phyloP scores from a whole-genome alignment of 2,113 vertebrate genomes.

The Glaucomys volans region DNA sequence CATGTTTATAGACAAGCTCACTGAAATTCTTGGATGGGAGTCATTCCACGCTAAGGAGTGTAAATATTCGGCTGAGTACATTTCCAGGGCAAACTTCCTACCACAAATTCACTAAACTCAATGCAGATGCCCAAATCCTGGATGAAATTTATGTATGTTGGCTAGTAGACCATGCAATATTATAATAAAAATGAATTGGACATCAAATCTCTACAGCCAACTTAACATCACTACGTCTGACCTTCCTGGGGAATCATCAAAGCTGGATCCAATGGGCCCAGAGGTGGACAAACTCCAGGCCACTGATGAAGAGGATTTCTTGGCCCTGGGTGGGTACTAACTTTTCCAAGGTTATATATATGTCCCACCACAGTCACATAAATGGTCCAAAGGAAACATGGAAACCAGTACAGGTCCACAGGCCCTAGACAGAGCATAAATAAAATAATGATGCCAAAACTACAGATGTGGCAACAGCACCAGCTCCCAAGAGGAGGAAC shows the following conservation, averaged over 20 bases:
- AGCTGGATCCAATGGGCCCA: background rate
- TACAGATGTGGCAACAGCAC: background rate
- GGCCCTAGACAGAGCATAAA: background rate
- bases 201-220: slow-evolving; percentile 56
- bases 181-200: slow-evolving; percentile 73
- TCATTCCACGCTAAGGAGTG: slow-evolving; percentile 43
- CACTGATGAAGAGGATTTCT: background rate
- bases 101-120: slow-evolving; percentile 66
- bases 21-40: slow-evolving; percentile 65
- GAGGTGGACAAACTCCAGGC: background rate
- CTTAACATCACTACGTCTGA: background rate
- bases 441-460: background rate
- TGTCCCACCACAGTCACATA: background rate
- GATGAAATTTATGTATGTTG: slow-evolving; percentile 73
- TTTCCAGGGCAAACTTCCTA: slow-evolving; percentile 77
- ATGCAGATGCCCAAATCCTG: slow-evolving; percentile 73
- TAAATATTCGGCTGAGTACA: slow-evolving; percentile 55
- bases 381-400: background rate
- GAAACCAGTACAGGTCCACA: background rate
- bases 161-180: slow-evolving; percentile 1
- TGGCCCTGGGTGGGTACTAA: background rate
- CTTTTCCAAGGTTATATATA: background rate
- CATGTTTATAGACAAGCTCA: slow-evolving; percentile 69
- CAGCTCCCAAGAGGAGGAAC: background rate
- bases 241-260: slow-evolving; percentile 13